Percentiles rank a stretch among this genome's conserved stretches.
Conservation (phyloP, 2,113 vertebrate genomes). For the Rhinoptilus africanus region DNA sequence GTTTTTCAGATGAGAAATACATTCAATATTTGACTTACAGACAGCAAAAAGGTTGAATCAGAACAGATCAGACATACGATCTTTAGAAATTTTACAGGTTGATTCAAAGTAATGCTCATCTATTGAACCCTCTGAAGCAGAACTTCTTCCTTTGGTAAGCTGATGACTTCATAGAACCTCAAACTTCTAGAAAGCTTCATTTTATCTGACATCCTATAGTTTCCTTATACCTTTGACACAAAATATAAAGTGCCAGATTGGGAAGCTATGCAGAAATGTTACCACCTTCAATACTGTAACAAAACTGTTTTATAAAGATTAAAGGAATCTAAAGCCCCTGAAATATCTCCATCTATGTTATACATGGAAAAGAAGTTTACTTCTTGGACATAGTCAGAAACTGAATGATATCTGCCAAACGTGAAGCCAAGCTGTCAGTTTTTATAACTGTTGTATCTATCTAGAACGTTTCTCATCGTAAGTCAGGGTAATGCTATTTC, state of each 20-base stretch:
- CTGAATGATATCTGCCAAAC: neutral
- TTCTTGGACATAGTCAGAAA: neutral
- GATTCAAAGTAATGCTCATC: neutral
- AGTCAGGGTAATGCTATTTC: neutral
- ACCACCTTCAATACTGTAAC: neutral
- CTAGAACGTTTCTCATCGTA: neutral
- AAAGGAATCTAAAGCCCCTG: neutral
- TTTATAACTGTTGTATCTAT: neutral
- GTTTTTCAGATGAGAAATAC: neutral
- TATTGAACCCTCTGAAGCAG: neutral
- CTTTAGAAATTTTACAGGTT: neutral
- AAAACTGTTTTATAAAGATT: neutral
- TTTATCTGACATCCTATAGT: neutral
- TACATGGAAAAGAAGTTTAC: neutral
- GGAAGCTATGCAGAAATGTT: neutral
- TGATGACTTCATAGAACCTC: neutral
- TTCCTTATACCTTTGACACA: neutral
- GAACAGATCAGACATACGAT: neutral
- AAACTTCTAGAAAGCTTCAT: neutral
- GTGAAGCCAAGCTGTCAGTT: neutral
- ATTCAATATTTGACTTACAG: constrained; percentile 11
- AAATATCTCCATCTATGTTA: neutral
- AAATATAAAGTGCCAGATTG: neutral
- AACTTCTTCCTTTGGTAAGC: neutral
- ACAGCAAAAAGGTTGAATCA: neutral